phyloP scores from a whole-genome alignment of 2,888 invertebrate genomes.

The Drosophila birchii region DNA sequence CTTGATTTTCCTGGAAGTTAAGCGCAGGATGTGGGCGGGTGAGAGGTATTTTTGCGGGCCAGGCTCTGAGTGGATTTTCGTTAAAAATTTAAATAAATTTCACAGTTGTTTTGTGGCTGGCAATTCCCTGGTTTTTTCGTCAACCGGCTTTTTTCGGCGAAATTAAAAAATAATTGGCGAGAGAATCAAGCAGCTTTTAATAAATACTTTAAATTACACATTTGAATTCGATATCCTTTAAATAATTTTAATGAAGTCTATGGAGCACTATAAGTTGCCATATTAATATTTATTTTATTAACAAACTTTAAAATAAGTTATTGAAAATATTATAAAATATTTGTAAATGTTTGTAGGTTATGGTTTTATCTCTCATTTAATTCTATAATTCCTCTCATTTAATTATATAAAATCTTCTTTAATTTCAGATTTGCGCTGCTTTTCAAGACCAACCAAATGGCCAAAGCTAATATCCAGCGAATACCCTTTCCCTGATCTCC shows the following conservation, averaged over 20 bases:
- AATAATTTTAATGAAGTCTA: neutral
- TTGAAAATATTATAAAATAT: too few species aligned
- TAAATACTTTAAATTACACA: neutral
- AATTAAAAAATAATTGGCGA: conserved; percentile 26
- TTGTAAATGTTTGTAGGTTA: too few species aligned
- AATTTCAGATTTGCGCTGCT: too few species aligned
- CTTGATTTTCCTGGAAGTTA: conserved; percentile 20
- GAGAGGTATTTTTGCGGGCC: neutral
- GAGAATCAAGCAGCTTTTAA: conserved; percentile 8
- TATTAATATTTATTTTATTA: neutral
- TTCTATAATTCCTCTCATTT: neutral
- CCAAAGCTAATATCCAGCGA: neutral
- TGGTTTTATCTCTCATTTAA: too few species aligned
- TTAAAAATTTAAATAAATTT: conserved; percentile 65
- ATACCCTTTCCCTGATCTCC: neutral
- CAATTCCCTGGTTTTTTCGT: conserved; percentile 29
- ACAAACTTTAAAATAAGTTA: neutral
- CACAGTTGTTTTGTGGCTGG: conserved; percentile 54
- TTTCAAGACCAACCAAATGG: neutral
- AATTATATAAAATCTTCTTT: too few species aligned
- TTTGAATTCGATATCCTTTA: conserved; percentile 1
- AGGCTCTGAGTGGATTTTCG: conserved; percentile 69
- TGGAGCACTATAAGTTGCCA: fast-evolving
- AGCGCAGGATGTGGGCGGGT: neutral
- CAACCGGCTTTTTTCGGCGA: conserved; percentile 5